A percentile compares a stretch with the other conserved stretches of the same genome.
These are phyloP conservation scores for Percopsis transmontana DNA, from an alignment of 2,113 vertebrate genomes.

Conservation along the genomic window DNA sequence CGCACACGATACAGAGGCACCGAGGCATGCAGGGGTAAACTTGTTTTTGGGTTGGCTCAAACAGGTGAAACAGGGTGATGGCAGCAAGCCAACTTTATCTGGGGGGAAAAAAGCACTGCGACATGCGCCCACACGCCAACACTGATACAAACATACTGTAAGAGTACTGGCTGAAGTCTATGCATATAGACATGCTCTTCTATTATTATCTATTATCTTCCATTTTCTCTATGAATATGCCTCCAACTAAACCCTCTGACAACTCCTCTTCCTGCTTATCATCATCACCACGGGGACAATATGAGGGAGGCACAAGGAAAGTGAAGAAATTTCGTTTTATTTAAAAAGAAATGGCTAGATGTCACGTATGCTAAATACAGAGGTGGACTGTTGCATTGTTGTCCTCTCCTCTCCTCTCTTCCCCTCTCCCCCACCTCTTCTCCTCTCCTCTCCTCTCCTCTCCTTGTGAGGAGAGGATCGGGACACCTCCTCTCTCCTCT, in stretches of 20 bases:
- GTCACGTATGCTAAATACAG: too few species aligned
- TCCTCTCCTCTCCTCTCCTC: constrained; percentile 1
- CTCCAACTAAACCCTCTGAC: too few species aligned
- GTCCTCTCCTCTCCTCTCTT: neutral
- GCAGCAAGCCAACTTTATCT: constrained; percentile 21
- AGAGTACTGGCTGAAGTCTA: neutral
- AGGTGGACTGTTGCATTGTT: too few species aligned
- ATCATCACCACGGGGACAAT: too few species aligned
- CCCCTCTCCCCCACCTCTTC: neutral
- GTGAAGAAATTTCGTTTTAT: too few species aligned
- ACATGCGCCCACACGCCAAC: constrained; percentile 27
- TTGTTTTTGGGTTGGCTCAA: constrained; percentile 24
- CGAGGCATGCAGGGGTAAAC: constrained; percentile 52
- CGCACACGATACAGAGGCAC: constrained; percentile 21
- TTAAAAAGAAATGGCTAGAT: too few species aligned
- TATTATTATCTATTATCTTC: neutral
- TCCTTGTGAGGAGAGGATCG: too few species aligned
- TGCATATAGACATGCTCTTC: neutral
- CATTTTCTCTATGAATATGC: neutral
- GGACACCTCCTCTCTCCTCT: too few species aligned
- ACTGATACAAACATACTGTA: constrained; percentile 25
- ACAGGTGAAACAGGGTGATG: constrained; percentile 34
- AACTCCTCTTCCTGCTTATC: too few species aligned
- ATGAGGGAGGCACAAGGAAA: too few species aligned
- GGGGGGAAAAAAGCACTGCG: constrained; percentile 23